Conservation (phyloP, 2,113 vertebrate species). For the Ameiurus melas region DNA sequence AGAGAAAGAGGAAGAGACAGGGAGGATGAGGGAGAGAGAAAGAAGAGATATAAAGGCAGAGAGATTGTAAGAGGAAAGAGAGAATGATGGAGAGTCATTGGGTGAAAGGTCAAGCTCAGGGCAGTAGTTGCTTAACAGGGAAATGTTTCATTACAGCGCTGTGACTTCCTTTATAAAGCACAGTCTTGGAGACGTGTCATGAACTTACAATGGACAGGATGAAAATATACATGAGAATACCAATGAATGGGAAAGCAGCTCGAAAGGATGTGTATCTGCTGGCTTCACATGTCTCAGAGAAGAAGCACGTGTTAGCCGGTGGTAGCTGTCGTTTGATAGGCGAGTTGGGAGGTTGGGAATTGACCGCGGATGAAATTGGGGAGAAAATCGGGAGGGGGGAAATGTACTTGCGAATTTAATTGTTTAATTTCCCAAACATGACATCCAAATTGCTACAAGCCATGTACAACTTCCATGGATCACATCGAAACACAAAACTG, state of each 20-base stretch:
- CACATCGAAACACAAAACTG: background rate
- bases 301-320: background rate
- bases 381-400: background rate
- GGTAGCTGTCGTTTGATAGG: background rate
- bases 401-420: background rate
- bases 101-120: conserved; percentile 45
- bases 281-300: background rate
- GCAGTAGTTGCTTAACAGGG: conserved; percentile 48
- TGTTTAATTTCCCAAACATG: background rate
- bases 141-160: conserved; percentile 45
- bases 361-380: background rate
- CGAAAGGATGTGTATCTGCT: background rate
- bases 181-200: background rate
- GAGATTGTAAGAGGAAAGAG: background rate
- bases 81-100: conserved; percentile 1
- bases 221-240: background rate
- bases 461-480: background rate
- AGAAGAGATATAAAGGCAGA: background rate
- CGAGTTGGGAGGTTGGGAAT: background rate
- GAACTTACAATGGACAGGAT: background rate
- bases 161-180: background rate
- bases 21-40: conserved; percentile 29
- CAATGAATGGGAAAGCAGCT: background rate
- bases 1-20: conserved; percentile 4
- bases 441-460: background rate